A percentile compares a stretch with the other conserved stretches of the same genome.
phyloP scores from a whole-genome alignment of 2,113 vertebrate genomes.

The Galbula dea region DNA sequence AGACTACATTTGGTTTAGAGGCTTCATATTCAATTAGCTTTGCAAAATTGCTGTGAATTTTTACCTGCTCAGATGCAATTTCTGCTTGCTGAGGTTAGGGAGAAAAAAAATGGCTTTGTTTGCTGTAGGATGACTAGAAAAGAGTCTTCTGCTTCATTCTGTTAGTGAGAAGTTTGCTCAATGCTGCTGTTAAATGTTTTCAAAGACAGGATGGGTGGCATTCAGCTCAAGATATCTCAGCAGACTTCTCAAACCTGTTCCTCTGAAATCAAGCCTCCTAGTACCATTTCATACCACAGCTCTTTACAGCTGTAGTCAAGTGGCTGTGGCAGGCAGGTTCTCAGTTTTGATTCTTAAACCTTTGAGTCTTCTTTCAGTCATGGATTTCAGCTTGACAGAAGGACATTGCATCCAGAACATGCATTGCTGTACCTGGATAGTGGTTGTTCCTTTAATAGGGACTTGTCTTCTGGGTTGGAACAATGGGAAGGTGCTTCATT shows the following conservation, averaged over 20 bases:
- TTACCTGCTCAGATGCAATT: neutral
- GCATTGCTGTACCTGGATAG: neutral
- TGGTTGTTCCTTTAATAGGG: neutral
- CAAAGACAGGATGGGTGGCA: neutral
- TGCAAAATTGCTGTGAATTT: neutral
- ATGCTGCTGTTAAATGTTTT: neutral
- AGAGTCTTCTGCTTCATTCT: neutral
- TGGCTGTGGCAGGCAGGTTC: neutral
- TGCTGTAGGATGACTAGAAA: neutral
- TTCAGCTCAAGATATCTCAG: neutral
- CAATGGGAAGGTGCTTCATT: neutral
- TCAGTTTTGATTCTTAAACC: neutral
- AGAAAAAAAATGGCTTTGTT: neutral
- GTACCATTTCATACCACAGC: accelerated
- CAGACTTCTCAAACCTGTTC: neutral
- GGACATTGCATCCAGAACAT: neutral
- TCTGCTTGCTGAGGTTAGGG: neutral
- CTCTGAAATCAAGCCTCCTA: neutral
- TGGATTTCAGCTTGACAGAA: neutral
- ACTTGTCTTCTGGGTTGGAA: neutral
- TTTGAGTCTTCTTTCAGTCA: neutral
- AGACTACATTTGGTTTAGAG: neutral
- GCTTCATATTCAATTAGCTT: neutral
- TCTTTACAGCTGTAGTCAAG: neutral
- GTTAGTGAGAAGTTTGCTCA: neutral